phyloP scores from a whole-genome alignment of 1,140 invertebrate genomes.

The Drosophila nigrodunni region DNA sequence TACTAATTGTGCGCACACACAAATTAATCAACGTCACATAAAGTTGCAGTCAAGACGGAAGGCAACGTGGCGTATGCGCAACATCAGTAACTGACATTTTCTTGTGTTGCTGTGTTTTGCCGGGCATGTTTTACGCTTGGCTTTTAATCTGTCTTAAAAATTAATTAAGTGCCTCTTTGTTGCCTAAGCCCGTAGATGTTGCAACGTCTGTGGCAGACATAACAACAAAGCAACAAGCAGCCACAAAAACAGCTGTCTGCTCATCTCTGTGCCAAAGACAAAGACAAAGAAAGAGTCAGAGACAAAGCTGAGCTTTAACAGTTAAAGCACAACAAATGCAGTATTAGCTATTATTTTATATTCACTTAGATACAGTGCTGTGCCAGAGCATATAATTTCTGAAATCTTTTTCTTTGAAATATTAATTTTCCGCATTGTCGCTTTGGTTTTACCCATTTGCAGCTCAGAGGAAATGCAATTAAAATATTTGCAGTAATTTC shows the following conservation, averaged over 20 bases:
- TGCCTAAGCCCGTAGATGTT: slow-evolving; percentile 1
- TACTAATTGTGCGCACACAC: slow-evolving; percentile 14
- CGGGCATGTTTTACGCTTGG: slow-evolving; percentile 34
- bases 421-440: slow-evolving; percentile 15
- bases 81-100: slow-evolving; percentile 39
- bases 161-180: slow-evolving; percentile 60
- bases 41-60: slow-evolving; percentile 30
- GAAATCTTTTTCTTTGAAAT: slow-evolving; percentile 11
- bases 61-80: slow-evolving; percentile 55
- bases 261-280: slow-evolving; percentile 21
- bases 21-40: slow-evolving; percentile 67
- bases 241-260: slow-evolving; percentile 20
- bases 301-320: background rate
- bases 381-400: background rate
- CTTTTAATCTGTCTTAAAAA: slow-evolving; percentile 62
- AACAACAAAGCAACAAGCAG: background rate
- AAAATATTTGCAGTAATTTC: slow-evolving; percentile 70
- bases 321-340: slow-evolving; percentile 3
- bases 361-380: background rate
- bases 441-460: background rate
- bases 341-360: slow-evolving; percentile 5
- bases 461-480: slow-evolving; percentile 48
- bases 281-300: slow-evolving; percentile 5
- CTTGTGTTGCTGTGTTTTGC: slow-evolving; percentile 20
- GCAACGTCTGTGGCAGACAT: slow-evolving; percentile 15